These are phyloP conservation scores for Macrophya alboannulata DNA, from an alignment of 2,888 invertebrate species.

Conservation along the genomic window DNA sequence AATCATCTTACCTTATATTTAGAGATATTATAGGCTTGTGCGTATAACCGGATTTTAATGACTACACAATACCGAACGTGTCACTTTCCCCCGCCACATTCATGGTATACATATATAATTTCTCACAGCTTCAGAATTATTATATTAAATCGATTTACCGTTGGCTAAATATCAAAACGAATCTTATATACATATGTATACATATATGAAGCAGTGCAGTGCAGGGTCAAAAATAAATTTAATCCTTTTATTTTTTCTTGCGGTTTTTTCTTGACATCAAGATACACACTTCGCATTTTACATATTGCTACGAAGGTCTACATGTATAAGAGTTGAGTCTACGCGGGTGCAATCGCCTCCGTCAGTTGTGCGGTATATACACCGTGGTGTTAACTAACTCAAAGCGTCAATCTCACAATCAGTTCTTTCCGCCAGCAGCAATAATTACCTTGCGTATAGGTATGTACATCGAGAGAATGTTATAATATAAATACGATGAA, in stretches of 20 bases:
- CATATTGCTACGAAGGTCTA: background rate
- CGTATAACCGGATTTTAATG: conserved; percentile 44
- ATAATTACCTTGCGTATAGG: background rate
- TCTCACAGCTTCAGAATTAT: conserved; percentile 26
- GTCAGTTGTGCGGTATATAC: background rate
- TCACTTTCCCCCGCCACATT: conserved; percentile 31
- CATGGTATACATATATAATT: background rate
- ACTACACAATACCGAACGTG: conserved; percentile 41
- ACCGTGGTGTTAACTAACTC: conserved; percentile 9
- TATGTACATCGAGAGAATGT: background rate
- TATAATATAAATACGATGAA: conserved; percentile 4
- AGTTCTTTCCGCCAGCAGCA: conserved; percentile 1
- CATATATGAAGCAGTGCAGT: background rate
- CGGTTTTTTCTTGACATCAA: background rate
- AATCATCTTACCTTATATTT: conserved; percentile 28
- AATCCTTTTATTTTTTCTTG: background rate
- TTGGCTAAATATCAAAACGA: conserved; percentile 4
- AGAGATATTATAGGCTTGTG: conserved; percentile 5
- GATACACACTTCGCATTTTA: background rate
- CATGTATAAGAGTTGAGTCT: background rate
- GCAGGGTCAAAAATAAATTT: background rate
- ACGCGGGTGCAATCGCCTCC: background rate
- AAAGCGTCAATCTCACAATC: conserved; percentile 9
- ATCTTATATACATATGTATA: too few species aligned
- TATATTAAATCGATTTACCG: background rate